Conservation (phyloP, 2,797 vertebrate species). For the Sarcophilus harrisii region DNA sequence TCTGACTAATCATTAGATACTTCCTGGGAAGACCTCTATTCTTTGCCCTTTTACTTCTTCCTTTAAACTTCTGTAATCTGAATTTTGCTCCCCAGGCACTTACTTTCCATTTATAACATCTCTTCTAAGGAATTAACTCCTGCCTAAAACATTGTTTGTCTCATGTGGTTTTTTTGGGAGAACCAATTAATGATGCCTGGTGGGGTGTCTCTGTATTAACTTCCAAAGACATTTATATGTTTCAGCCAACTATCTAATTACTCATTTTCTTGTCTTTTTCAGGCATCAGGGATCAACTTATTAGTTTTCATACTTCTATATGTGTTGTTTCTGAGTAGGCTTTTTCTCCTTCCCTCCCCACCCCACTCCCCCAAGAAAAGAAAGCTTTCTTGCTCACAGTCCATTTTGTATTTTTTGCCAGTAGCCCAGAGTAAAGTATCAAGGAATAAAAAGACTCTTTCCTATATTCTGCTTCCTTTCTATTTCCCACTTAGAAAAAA, state of each 20-base stretch:
- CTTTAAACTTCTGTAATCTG: background rate
- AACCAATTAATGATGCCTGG: background rate
- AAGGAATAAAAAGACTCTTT: background rate
- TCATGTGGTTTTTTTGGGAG: background rate
- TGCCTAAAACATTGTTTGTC: background rate
- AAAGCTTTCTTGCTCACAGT: background rate
- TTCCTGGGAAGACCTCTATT: background rate
- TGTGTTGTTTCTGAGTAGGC: background rate
- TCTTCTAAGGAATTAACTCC: background rate
- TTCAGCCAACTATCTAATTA: background rate
- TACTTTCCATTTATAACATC: background rate
- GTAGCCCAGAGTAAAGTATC: background rate
- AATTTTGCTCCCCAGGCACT: background rate
- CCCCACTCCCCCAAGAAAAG: background rate
- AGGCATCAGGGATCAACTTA: background rate
- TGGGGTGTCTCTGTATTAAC: background rate
- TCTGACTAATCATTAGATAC: background rate
- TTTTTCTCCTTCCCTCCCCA: background rate
- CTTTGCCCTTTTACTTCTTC: background rate
- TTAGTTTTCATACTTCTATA: background rate
- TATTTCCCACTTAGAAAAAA: background rate
- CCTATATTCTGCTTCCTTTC: background rate
- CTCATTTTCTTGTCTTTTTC: background rate
- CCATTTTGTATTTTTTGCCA: background rate
- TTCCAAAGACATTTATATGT: background rate